Conservation (phyloP, 2,888 invertebrate species). For the Dilophus febrilis region DNA sequence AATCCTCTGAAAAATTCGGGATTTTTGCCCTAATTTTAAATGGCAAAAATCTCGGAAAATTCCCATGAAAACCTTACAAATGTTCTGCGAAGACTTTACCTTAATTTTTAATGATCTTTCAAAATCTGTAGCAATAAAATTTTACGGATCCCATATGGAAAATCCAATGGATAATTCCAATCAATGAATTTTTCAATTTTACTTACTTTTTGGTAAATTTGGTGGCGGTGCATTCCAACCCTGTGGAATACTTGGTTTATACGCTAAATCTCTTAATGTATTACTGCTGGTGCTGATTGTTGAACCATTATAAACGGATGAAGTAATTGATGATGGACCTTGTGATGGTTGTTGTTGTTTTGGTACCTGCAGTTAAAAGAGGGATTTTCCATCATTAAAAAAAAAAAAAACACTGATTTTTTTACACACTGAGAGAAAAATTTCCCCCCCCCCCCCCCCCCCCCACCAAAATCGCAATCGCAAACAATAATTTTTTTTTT, state of each 20-base stretch:
- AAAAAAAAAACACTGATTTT: background rate
- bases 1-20: too few species aligned
- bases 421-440: background rate
- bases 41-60: too few species aligned
- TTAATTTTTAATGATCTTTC: background rate
- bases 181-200: too few species aligned
- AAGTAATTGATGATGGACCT: too few species aligned
- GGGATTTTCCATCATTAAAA: background rate
- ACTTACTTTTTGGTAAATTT: conserved; percentile 24
- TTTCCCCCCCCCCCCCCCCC: background rate
- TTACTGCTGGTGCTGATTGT: conserved; percentile 8
- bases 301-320: too few species aligned
- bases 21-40: too few species aligned
- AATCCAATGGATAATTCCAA: background rate
- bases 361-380: background rate
- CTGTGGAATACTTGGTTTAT: conserved; percentile 28
- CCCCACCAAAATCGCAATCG: too few species aligned
- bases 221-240: conserved; percentile 28
- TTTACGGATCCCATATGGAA: background rate
- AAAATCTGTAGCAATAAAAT: background rate
- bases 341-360: background rate
- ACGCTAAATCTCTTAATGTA: conserved; percentile 22
- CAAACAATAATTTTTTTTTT: too few species aligned
- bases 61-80: too few species aligned
- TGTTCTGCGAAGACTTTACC: too few species aligned